Evolutionary conservation across 2,113 vertebrate genomes (phyloP), one percentile per base, ranked within the genome.

Genomic region (Willisornis vidua): DNA sequence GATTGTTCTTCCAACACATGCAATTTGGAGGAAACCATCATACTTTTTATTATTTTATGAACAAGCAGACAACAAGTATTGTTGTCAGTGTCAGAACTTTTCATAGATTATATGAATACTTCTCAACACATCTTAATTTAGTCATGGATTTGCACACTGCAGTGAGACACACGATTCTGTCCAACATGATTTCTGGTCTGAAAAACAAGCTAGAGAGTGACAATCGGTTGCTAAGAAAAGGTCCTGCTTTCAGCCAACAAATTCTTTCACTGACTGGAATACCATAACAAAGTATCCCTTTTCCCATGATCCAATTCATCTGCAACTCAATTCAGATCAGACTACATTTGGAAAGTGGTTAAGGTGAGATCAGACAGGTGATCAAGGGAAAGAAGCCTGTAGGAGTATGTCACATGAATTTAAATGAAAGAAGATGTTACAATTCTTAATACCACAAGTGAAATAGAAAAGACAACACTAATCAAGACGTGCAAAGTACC

Each of bases 1-100:
- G 26, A 45, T 88, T 3, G 0, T 89, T 89, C 84, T 96, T 96
- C 97, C 93, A 97, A 91, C 37, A 93, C 4, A 62, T 19, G 93
- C 66, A 89, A 77, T 59, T 81, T 41, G 57, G n/a, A 96, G 87
- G 52, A 97, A 98, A 94, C 43, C 41, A 76, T 83, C 12, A 2
- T 70, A 82, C 28, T 89, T 95, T 76, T 95, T 74, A 87, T 84
- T 96, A 67, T 94, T 92, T 35, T 54, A 5, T 78, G 81, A 96
- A 88, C 80, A 96, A 92, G 88, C 55, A 94, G 93, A 84, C 82
- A 96, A 93, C 25, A 89, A 84, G 37, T 93, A 93, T 85, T 90
- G 46, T 26, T 85, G 31, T 93, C 68, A 31, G 59, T 82, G 71
- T 93, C 88, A 90, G 35, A 80, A 29, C 18, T 93, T 95, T 94